Base-by-base conservation (phyloP, 2,888 invertebrate genomes). In the Neoaliturus tenellus region DNA sequence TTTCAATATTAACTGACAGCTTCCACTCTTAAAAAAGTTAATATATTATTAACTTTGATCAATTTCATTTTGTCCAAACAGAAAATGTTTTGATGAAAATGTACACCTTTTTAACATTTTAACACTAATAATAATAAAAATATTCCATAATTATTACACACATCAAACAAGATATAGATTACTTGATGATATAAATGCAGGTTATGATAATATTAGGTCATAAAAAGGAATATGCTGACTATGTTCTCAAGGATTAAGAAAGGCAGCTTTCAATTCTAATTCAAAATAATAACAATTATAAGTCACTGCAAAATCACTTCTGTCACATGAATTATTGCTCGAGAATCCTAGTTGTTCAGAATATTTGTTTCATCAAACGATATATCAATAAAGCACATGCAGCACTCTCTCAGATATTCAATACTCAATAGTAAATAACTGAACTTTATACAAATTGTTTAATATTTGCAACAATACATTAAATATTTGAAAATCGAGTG, bases 271-370 rank as follows among this genome's bases (percentile, higher is more conserved):
- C 28, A 51, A 62, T 62, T 4, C 31, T 62, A 62, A 62, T 62
- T 62, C 28, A 31, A 62, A 62, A 62, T 33, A 17, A 67, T 17
- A 69, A 69, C 69, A 69, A 35, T 39, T 39, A 35, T 69, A 69
- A 69, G 69, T 69, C 69, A 69, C 69, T 39, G 35, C 23, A 69
- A 69, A 69, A 69, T 69, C 69, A 69, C 69, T 69, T 39, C 39
- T 39, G 69, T 39, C 39, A 69, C 39, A 69, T 69, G 69, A 75
- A 75, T 75, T 75, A 75, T 75, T 75, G 75, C 75, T 75, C 35
- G 75, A 28, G 75, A 75, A 75, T 75, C 41, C 35, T 41, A 73
- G 25, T 33, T 73, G 71, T 73, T 23, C 25, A 73, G 41, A 35
- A 44, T 44, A 69, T 69, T 67, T 39, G 10, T 28, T 62, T 62